A percentile compares a stretch with the other conserved stretches of the same genome.
These are phyloP conservation scores for Prionace glauca DNA, from an alignment of 2,797 vertebrate species.

Conservation along the genomic window DNA sequence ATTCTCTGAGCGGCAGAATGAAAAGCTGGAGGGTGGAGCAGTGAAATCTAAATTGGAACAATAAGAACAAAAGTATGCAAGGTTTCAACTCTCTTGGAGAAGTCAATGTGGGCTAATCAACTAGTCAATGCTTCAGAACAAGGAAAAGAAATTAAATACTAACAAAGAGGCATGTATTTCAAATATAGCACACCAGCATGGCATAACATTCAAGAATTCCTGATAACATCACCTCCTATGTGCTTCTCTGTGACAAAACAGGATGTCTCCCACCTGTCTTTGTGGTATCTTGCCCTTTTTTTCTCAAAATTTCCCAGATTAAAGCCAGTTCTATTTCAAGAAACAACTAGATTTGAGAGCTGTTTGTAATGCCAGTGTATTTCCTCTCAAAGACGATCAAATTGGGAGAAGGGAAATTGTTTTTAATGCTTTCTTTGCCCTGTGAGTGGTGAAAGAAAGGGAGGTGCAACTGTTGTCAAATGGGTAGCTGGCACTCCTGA, in stretches of 20 bases:
- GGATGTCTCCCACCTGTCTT: not conserved
- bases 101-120: not conserved
- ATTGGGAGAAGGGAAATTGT: not conserved
- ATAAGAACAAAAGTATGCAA: not conserved
- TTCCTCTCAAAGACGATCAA: not conserved
- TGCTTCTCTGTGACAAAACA: not conserved
- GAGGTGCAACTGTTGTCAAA: not conserved
- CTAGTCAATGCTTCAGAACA: not conserved
- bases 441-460: not conserved
- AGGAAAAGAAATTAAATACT: not conserved
- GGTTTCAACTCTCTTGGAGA: not conserved
- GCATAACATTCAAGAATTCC: not conserved
- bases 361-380: not conserved
- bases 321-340: not conserved
- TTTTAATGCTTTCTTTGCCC: not conserved
- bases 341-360: not conserved
- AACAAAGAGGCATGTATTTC: not conserved
- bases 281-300: not conserved
- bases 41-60: not conserved
- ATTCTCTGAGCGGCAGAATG: not conserved
- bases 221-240: not conserved
- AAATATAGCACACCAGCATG: not conserved
- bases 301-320: not conserved
- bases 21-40: not conserved
- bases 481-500: not conserved